Evolutionary conservation across 2,113 vertebrate genomes (phyloP).

Genomic region (Phalacrocorax brasilianus): DNA sequence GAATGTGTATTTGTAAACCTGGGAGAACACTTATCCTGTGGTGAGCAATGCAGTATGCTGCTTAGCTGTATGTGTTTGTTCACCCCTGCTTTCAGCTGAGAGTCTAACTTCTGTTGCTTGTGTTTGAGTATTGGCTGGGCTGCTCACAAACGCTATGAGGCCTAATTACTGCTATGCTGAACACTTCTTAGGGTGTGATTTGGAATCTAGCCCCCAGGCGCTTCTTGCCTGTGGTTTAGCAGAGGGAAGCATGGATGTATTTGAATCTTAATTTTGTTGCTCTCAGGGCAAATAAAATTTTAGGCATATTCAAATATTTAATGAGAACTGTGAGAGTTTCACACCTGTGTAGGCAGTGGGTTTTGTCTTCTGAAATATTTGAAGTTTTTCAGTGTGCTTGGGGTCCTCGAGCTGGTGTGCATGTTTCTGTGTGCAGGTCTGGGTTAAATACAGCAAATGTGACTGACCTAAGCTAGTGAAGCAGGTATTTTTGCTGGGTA

Average conservation of each 20-base stretch:
- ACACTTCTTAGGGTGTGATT: not conserved
- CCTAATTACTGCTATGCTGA: not conserved
- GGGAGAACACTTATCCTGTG: not conserved
- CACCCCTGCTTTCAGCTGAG: not conserved
- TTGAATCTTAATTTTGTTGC: not conserved
- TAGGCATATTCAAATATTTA: too few species aligned
- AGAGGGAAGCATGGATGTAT: not conserved
- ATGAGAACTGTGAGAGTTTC: not conserved
- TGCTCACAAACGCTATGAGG: not conserved
- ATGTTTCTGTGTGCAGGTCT: not conserved
- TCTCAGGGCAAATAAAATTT: not conserved
- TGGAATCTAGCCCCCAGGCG: not conserved
- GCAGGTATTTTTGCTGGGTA: not conserved
- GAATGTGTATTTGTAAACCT: not conserved
- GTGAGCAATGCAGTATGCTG: not conserved
- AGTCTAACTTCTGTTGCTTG: not conserved
- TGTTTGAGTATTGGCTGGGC: not conserved
- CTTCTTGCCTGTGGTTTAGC: not conserved
- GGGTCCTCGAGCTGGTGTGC: not conserved
- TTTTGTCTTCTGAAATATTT: not conserved
- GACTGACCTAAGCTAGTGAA: not conserved
- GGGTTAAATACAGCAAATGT: not conserved
- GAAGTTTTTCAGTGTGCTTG: too few species aligned
- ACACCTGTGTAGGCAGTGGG: not conserved
- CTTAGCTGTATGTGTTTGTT: too few species aligned